These are phyloP conservation scores for Tribolium castaneum DNA, from an alignment of 1,140 invertebrate species.

Conservation along the genomic window DNA sequence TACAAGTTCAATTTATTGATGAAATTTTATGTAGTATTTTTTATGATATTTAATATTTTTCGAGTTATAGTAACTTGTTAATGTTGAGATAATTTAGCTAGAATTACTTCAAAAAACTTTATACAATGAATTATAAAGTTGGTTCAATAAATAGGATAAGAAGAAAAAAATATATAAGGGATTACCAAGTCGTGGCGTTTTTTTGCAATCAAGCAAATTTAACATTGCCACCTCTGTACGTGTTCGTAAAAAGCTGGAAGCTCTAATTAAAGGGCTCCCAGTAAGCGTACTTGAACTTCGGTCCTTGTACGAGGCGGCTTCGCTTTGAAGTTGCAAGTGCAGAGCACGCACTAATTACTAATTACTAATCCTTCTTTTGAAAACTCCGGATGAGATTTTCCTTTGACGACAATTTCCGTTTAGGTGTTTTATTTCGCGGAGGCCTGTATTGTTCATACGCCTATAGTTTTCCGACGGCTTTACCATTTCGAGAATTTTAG, in stretches of 20 bases:
- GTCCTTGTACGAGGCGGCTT: conserved; percentile 2
- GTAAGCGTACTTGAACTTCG: conserved; percentile 28
- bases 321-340: conserved; percentile 47
- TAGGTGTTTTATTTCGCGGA: conserved; percentile 46
- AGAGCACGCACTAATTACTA: conserved; percentile 50
- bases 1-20: not conserved
- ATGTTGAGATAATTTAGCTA: no score
- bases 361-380: conserved; percentile 49
- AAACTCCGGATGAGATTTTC: conserved; percentile 41
- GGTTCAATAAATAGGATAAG: not conserved
- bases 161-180: not conserved
- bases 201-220: conserved; percentile 26
- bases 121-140: no score
- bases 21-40: no score
- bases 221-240: conserved; percentile 1
- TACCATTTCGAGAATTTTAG: conserved; percentile 9
- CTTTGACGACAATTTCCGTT: conserved; percentile 46
- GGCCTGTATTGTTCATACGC: conserved; percentile 40
- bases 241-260: conserved; percentile 35
- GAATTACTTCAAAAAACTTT: no score
- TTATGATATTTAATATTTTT: no score
- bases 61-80: no score
- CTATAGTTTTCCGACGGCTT: conserved; percentile 2
- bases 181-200: not conserved
- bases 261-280: conserved; percentile 45